phyloP scores from a whole-genome alignment of 2,797 vertebrate genomes.

The Spinus olivaceus region DNA sequence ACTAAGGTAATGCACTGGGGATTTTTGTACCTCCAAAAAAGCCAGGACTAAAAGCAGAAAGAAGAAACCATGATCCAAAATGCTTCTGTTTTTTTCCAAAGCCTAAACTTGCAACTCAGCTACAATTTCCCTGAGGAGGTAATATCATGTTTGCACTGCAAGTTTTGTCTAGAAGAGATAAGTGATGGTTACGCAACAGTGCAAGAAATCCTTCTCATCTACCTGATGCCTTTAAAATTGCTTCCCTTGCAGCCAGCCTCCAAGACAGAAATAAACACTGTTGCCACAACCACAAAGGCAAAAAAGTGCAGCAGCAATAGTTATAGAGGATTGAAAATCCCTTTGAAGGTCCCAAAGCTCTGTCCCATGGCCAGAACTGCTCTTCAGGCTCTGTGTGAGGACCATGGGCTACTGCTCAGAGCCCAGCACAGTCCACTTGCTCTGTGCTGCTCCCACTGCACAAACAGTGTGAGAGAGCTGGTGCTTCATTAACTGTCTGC shows the following conservation, averaged over 20 bases:
- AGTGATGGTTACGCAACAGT: neutral
- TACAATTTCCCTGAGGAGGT: neutral
- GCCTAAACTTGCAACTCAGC: neutral
- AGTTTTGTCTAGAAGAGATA: neutral
- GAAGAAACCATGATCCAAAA: neutral
- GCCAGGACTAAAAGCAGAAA: neutral
- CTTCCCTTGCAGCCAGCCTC: neutral
- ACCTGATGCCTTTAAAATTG: neutral
- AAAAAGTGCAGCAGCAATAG: neutral
- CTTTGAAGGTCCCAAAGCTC: neutral
- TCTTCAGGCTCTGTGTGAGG: neutral
- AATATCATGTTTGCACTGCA: neutral
- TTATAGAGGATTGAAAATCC: neutral
- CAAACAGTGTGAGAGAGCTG: neutral
- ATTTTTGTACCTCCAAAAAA: neutral
- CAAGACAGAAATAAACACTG: neutral
- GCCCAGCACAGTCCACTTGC: neutral
- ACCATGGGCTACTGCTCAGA: neutral
- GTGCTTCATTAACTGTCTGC: neutral
- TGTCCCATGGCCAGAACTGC: neutral
- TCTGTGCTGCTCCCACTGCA: neutral
- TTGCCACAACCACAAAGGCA: neutral
- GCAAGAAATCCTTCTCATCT: neutral
- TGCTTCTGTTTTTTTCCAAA: rapidly evolving
- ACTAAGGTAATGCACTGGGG: rapidly evolving